phyloP scores from a whole-genome alignment of 2,113 vertebrate genomes.

The Macaca mulatta region DNA sequence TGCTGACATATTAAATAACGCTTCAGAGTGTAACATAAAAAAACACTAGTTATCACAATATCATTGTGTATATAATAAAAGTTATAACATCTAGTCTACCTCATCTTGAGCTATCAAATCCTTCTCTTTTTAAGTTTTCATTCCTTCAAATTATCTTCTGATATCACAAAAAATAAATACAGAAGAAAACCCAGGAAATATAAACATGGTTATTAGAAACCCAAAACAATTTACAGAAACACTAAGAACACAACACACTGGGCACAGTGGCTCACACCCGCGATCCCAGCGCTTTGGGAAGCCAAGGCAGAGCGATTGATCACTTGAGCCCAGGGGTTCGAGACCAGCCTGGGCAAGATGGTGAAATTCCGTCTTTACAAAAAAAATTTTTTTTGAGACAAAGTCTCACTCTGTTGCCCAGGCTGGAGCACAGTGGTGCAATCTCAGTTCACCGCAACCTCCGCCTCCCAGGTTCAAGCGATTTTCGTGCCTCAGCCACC shows the following conservation, averaged over 20 bases:
- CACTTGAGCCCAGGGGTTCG: too few species aligned
- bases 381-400: too few species aligned
- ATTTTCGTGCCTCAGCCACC: too few species aligned
- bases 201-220: neutral
- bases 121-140: neutral
- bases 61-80: neutral
- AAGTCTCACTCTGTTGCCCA: too few species aligned
- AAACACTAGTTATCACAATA: slow-evolving; percentile 10
- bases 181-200: slow-evolving; percentile 11
- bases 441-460: too few species aligned
- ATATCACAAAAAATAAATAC: slow-evolving; percentile 12
- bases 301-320: too few species aligned
- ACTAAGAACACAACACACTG: neutral
- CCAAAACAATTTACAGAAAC: slow-evolving; percentile 32
- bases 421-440: too few species aligned
- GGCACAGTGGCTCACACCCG: too few species aligned
- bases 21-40: slow-evolving; percentile 20
- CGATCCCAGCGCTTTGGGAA: too few species aligned
- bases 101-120: neutral
- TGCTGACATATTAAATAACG: slow-evolving; percentile 2
- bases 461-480: too few species aligned
- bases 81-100: neutral
- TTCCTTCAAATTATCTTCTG: slow-evolving; percentile 34
- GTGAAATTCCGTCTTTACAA: too few species aligned
- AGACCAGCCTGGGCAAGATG: too few species aligned